Evolutionary conservation across 2,888 invertebrate species (phyloP).

Genomic region (Podabrus alpinus): DNA sequence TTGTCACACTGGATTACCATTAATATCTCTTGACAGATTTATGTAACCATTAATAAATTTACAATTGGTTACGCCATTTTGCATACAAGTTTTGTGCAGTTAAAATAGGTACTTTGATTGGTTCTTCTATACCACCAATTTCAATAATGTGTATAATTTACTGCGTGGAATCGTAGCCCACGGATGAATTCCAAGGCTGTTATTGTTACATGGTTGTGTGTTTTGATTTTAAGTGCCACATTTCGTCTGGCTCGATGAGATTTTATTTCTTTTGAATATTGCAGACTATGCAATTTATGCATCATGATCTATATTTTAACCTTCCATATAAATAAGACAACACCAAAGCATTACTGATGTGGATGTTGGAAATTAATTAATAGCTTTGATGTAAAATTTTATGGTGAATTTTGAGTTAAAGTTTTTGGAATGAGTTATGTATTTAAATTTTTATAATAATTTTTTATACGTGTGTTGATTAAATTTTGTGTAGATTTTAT

Average conservation of each 20-base stretch:
- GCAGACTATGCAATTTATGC: neutral
- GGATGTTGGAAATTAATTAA: neutral
- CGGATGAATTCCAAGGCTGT: conserved; percentile 29
- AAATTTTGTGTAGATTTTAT: no score
- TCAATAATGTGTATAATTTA: conserved; percentile 40
- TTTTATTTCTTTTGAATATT: conserved; percentile 3
- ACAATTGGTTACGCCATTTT: conserved; percentile 32
- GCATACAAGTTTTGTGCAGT: conserved; percentile 25
- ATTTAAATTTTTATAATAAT: neutral
- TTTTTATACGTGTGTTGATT: neutral
- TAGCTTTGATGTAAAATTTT: neutral
- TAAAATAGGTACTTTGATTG: conserved; percentile 33
- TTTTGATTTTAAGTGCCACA: conserved; percentile 21
- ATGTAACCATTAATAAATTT: neutral
- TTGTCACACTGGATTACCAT: neutral
- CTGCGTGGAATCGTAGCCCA: conserved; percentile 34
- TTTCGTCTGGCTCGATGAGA: neutral
- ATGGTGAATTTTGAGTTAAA: neutral
- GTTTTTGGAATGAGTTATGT: neutral
- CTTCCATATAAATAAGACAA: neutral
- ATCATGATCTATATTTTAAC: neutral
- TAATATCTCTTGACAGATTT: neutral
- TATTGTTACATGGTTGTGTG: conserved; percentile 16
- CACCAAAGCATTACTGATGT: neutral
- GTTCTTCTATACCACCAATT: conserved; percentile 36